Evolutionary conservation across 2,113 vertebrate species (phyloP).

Genomic region (Paradisaea rubra): DNA sequence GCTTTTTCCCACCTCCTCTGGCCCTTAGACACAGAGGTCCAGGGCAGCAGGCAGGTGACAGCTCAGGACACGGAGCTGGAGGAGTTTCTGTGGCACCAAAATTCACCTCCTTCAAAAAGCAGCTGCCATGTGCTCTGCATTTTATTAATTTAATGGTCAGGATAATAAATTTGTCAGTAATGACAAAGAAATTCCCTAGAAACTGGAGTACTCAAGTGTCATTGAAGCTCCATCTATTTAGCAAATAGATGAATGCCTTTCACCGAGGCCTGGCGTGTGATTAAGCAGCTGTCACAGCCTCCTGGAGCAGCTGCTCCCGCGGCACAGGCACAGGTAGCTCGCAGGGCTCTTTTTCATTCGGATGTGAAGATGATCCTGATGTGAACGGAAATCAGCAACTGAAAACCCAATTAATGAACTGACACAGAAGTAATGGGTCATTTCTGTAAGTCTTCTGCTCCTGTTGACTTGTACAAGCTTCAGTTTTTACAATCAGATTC

Average conservation of each 20-base stretch:
- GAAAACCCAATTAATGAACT: not conserved
- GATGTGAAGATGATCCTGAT: not conserved
- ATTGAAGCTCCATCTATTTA: constrained; percentile 58
- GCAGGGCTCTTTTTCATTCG: not conserved
- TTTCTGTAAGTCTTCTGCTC: not conserved
- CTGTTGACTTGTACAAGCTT: not conserved
- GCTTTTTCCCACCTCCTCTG: not conserved
- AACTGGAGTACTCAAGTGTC: constrained; percentile 42
- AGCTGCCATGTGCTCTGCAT: not conserved
- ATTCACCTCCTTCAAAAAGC: not conserved
- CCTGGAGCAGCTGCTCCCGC: not conserved
- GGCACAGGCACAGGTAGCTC: not conserved
- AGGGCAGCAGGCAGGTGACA: not conserved
- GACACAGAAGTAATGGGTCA: not conserved
- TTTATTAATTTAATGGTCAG: constrained; percentile 37
- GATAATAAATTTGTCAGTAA: constrained; percentile 60
- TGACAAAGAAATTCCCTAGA: constrained; percentile 50
- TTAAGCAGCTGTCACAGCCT: constrained; percentile 42
- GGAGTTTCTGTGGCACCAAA: not conserved
- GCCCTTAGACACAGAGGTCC: not conserved
- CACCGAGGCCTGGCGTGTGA: not conserved
- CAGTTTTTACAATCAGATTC: not conserved
- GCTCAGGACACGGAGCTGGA: not conserved
- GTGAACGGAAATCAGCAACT: not conserved
- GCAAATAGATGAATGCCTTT: constrained; percentile 54